These are phyloP conservation scores for Cyclina sinensis DNA, from an alignment of 1,140 invertebrate species.

Conservation along the genomic window DNA sequence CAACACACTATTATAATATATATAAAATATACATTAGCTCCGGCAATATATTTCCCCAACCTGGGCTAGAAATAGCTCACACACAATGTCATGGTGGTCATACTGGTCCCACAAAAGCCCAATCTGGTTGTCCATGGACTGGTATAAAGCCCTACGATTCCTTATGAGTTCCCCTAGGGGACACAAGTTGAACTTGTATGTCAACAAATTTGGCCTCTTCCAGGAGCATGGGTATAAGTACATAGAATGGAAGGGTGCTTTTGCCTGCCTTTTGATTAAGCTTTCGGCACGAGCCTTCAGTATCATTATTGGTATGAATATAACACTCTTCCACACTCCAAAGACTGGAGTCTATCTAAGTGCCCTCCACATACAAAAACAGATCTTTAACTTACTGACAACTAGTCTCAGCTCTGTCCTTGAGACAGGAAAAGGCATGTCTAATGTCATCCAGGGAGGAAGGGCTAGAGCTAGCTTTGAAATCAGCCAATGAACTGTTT, in stretches of 20 bases:
- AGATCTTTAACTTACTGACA: neutral
- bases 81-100: neutral
- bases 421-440: neutral
- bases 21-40: too few species aligned
- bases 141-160: neutral
- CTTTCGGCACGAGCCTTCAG: constrained; percentile 13
- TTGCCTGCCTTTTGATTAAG: neutral
- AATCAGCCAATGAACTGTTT: too few species aligned
- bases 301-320: constrained; percentile 46
- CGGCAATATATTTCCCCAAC: neutral
- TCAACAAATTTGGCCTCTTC: constrained; percentile 20
- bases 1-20: too few species aligned
- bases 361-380: neutral
- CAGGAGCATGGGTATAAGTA: neutral
- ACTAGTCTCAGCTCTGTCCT: too few species aligned
- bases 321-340: constrained; percentile 32
- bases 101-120: too few species aligned
- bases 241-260: constrained; percentile 17
- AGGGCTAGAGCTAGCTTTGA: neutral
- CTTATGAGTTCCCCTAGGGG: neutral
- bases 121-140: neutral
- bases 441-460: neutral
- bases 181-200: neutral
- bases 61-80: neutral
- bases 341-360: too few species aligned